Evolutionary conservation across 2,888 invertebrate genomes (phyloP), one percentile per base, ranked within the genome.

Genomic region (Gnatocerus cornutus): DNA sequence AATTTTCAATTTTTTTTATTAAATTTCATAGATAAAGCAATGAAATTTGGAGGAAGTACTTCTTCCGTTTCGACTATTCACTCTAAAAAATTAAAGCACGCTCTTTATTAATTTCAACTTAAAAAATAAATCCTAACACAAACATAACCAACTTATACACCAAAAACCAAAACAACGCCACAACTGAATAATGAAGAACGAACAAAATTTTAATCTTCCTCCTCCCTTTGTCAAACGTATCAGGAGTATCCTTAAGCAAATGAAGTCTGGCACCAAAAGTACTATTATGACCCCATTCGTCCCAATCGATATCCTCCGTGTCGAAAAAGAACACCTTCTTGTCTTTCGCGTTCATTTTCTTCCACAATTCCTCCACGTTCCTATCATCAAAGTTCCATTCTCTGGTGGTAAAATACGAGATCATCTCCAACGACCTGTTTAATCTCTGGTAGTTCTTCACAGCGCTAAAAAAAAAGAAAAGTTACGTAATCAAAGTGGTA

Each of bases 331-430:
- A 95, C 3, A 90, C 83, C 88, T 78, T 84, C 59, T 86, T 85
- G 78, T 92, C 93, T 3, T 84, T 83, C 0, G 82, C 82, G 0
- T 88, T 85, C 41, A 93, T 78, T 0, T 87, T 87, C 0, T 80
- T 79, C 86, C 90, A 88, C 78, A 94, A 85, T 0, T 77, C 78
- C 6, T 86, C 29, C 14, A 62, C 43, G 82, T 0, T 89, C 12
- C 85, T 83, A 68, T 90, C 90, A 0, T 86, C 82, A 79, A 93
- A 93, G 9, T 85, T 84, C 95, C 95, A 96, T 68, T 92, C 90
- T 71, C 90, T 89, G 91, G 10, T 16, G 1, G 37, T 8, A 37
- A 61, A 61, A 37, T 48, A 61, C 33, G 59, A 45, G 8, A 29
- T 13, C 7, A 10, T 4, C 3, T 48, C 13, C 1, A 50, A 5